Conservation (phyloP, 1,140 invertebrate genomes). For the Oreohelix idahoensis region DNA sequence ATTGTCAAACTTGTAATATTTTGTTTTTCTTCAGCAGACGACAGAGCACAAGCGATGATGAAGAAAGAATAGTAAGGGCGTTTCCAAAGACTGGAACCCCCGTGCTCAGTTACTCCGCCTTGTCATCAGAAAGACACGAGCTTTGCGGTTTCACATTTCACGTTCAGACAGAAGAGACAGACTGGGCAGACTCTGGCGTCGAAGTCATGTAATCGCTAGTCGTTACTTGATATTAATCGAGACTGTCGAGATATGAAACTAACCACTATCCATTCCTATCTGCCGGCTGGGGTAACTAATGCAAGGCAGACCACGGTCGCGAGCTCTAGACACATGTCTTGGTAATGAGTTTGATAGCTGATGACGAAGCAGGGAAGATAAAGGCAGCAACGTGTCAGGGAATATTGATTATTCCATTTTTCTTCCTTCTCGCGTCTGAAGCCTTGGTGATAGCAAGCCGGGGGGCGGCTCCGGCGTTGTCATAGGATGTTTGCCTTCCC, state of each 20-base stretch:
- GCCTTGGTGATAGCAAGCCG: not conserved
- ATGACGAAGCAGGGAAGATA: not conserved
- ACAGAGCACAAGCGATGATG: no score
- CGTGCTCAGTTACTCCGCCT: no score
- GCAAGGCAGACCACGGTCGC: not conserved
- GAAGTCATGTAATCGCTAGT: not conserved
- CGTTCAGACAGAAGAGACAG: not conserved
- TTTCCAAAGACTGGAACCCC: no score
- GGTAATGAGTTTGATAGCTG: slow-evolving; percentile 1
- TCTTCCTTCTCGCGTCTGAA: not conserved
- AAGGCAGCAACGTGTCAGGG: not conserved
- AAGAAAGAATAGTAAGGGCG: no score
- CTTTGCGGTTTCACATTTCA: no score
- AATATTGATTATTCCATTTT: not conserved
- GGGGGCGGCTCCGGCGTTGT: not conserved
- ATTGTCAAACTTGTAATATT: no score
- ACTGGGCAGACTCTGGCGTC: not conserved
- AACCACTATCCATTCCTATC: not conserved
- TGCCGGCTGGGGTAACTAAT: not conserved
- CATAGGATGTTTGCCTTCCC: not conserved
- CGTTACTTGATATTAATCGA: not conserved
- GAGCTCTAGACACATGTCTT: not conserved
- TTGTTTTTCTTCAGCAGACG: no score
- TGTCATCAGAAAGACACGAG: no score
- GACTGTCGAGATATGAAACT: not conserved